Base-by-base conservation (phyloP, 2,888 invertebrate species). In the Sinohyriopsis cumingii region DNA sequence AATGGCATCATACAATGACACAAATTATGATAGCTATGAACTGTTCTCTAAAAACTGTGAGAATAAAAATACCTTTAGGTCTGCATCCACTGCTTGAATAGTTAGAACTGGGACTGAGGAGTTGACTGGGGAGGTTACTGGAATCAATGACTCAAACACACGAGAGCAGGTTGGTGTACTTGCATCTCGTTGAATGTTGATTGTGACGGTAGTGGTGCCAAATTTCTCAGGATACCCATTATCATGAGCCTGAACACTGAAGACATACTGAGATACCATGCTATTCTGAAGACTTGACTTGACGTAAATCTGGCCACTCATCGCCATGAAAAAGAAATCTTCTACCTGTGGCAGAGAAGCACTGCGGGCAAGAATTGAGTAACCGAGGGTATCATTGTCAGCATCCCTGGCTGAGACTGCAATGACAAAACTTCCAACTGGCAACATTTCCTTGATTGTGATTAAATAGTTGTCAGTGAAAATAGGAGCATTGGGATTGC, bases 341-440 rank as follows among this genome's bases (percentile, higher is more conserved):
- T 75, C 71, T 59, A 69, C 68, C 5, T 59, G 55, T 55, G 61
- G 68, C 15, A 60, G 55, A 28, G 74, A 69, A 7, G 53, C 65
- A 20, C 63, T 54, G 15, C 69, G 33, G 20, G 18, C n/a, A 9
- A 69, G 61, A 53, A 83, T 75, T 22, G 68, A 72, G 33, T 82
- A 83, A n/a, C 73, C 59, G 9, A 77, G 56, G 3, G 53, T 59
- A 68, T 83, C 85, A 25, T 75, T 74, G 71, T 85, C 85, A 5
- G 59, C 62, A 72, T 85, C 85, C 0, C 68, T 73, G 33, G 85
- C 85, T 6, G 66, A 68, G 18, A 97, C 92, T 24, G 91, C 90
- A 53, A 97, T 93, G 0, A 96, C 94, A 55, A 92, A 91, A 25
- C 93, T 93, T 0, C 87, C 86, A 20, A 82, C 77, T 1, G 67